Base-by-base conservation (phyloP, 1,140 invertebrate genomes). In the Nomia melanderi region DNA sequence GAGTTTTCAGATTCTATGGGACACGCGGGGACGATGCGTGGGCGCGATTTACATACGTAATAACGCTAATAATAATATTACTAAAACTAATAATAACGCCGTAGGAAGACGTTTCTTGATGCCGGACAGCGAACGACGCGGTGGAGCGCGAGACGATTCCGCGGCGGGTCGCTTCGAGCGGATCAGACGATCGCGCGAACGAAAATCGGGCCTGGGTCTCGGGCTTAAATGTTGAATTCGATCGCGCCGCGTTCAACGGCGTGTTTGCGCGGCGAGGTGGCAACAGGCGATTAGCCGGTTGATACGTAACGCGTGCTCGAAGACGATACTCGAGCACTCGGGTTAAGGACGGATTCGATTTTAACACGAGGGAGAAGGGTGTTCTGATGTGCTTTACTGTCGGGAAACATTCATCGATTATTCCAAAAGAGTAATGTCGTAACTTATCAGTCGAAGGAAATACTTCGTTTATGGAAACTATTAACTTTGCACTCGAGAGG, bases 201-300 rank as follows among this genome's bases (percentile, higher is more conserved):
- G 41, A 17, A 17, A 5, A 17, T 14, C 14, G 12, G 41, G 14
- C 41, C 41, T 17, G 5, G 41, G 12, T 17, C 31, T 17, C 31
- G 41, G 23, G 9, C 25, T 64, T 47, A 53, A 44, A 56, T 31
- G 39, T 66, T 57, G 25, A 33, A 44, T 31, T 44, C 41, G 31
- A 47, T 65, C 36, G 14, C 25, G 11, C 4, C 54, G 27, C 17
- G 63, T 44, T 75, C 12, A 44, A 67, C 66, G 27, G 25, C 41
- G 39, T 69, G 54, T 66, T 67, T 65, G 39, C 41, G 29, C 53
- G 39, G n/a, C 39, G 39, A 20, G 73, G 64, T 31, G 53, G 27
- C 54, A 76, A 69, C 57, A 69, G 53, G 31, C 73, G 39, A 59
- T 50, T 39, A 27, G 36, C n/a, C 39, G 41, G 39, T 69, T 76